Evolutionary conservation across 2,113 vertebrate genomes (phyloP), one percentile per base, ranked within the genome.

Genomic region (Chaetodon auriga): DNA sequence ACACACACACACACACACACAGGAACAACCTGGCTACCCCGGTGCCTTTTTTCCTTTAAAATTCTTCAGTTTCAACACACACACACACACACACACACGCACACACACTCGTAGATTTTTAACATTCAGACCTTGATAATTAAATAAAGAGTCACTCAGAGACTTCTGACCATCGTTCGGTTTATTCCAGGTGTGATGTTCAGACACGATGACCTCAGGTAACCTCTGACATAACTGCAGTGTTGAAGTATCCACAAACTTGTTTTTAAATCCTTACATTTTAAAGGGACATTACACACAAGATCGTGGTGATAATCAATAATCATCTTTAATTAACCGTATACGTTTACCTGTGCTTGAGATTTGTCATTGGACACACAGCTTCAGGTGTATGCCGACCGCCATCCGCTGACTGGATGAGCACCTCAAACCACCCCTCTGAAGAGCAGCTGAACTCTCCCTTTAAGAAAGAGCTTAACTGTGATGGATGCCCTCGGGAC

Each of bases 81-180:
- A 21, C 51, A 53, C 51, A 53, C 10, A 23, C 54, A 46, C 45
- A 46, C 45, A 46, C 45, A 46, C 19, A 57, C 54, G 25, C n/a
- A 58, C 45, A 54, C n/a, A 11, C 16, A 18, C 16, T 5, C 49
- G 19, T 16, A 51, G 18, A 58, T 64, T 25, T 43, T 64, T 13
- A 75, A 64, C 14, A 58, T 57, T 62, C 57, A 41, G 12, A 63
- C 23, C 15, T 45, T 48, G 63, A 71, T 63, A 45, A 63, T 71
- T 69, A 48, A 55, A 57, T 77, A 2, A 54, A 73, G 11, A 35
- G 6, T 43, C 6, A 43, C 41, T 43, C 41, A 43, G 41, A 43
- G 6, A 6, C 41, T 43, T 43, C 41, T 43, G 41, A 2, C 11
- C 2, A 30, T 57, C n/a, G 1, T 19, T 18, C 13, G 6, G 19